Base-by-base conservation (phyloP, 2,888 invertebrate genomes). In the Ormyrus rosae region DNA sequence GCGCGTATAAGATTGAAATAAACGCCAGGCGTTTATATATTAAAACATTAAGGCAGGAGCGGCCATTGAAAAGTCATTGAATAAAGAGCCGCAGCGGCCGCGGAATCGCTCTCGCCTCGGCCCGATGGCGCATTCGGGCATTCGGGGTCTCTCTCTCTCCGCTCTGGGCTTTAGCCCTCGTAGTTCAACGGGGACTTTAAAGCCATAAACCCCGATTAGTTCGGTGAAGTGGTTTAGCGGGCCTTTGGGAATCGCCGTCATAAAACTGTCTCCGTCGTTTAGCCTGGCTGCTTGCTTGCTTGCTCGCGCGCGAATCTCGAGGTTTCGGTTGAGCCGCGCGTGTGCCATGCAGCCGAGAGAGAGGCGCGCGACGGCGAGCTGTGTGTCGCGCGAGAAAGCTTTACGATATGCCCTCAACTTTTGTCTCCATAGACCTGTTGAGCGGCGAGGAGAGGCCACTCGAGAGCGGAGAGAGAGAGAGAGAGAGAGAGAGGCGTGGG, bases 191-290 rank as follows among this genome's bases (percentile, higher is more conserved):
- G 72, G 61, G 78, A 81, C 82, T 82, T 76, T 73, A 77, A 79
- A 82, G 79, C 79, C 76, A 75, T 79, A 82, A 82, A 79, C 69
- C 78, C 77, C 82, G 82, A 82, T 82, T 82, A 82, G 82, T 77
- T 79, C 60, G 73, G 65, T 55, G 76, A 82, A 82, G 79, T 82
- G 82, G 79, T 82, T 82, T 79, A 82, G 75, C 73, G 73, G 72
- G 58, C 75, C 76, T 77, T 72, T 70, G 77, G 79, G 79, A 79
- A 82, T 79, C 77, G 73, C 69, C 65, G 60, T 75, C 77, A 77
- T 82, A 82, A 82, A 82, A 82, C 79, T 82, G 73, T 76, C 71
- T 50, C 71, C 71, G 71, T 72, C 71, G 75, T 58, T 76, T 78
- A 74, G 78, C 61, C 19, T 19, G 19, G 19, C 1, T 19, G 19